Evolutionary conservation across 2,888 invertebrate genomes (phyloP), one percentile per base, ranked within the genome.

Genomic region (Ryuthela nishihirai): DNA sequence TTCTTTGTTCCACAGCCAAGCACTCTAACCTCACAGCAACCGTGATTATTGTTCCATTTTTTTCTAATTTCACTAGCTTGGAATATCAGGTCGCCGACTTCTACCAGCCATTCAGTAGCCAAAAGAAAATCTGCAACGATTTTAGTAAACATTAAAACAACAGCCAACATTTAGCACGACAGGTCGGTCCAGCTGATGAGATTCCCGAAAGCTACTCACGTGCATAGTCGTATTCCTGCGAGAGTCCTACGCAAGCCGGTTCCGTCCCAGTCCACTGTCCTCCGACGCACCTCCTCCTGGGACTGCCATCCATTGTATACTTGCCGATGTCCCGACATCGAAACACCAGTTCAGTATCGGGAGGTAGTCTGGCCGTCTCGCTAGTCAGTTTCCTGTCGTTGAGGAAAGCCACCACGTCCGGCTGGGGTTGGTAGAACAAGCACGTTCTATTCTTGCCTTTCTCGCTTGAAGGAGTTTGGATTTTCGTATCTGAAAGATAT

Each of bases 271-370:
- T 85, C 89, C 89, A 90, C 39, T 84, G 81, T 0, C 88, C 88
- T 35, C 85, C 84, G 47, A 85, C 78, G 70, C 90, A 90, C 52
- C 81, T 80, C 12, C 88, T 76, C 2, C 79, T 80, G 64, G 81
- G 83, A 0, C 85, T 84, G 0, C 90, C 89, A 15, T 82, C 80
- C 81, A 89, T 82, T 0, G 83, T 82, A 71, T 83, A 90, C 74
- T 90, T 90, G n/a, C 90, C 90, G 45, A 90, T 88, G 70, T 90
- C 89, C 23, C 80, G 79, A 71, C 90, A 90, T 67, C 89, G 83
- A 46, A 80, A 80, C 26, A 78, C 80, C 61, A 86, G 80, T 25
- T 81, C 78, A 12, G 85, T 79, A 7, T 86, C 87, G 0, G 86
- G 83, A 0, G 87, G 85, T 72, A 89, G 88, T 66, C 88, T 87